Conservation (phyloP, 2,888 invertebrate genomes). For the Drosophila falleni region DNA sequence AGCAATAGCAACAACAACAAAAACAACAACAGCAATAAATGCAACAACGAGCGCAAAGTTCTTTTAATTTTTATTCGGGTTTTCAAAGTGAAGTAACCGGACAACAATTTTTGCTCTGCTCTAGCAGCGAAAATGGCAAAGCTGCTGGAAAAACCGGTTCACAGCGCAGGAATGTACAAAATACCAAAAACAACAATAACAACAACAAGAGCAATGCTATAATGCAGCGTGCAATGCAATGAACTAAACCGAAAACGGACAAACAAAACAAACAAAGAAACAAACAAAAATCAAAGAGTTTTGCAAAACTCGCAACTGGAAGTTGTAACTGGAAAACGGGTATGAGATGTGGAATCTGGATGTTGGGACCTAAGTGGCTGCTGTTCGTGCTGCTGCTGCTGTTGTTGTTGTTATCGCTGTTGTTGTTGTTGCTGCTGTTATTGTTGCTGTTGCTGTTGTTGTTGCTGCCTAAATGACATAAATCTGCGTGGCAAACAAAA, state of each 20-base stretch:
- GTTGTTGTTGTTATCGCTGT: background rate
- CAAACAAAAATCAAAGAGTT: constrained; percentile 55
- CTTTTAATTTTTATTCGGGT: constrained; percentile 41
- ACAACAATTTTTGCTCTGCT: constrained; percentile 66
- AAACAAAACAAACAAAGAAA: constrained; percentile 41
- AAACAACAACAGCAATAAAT: background rate
- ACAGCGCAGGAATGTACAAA: constrained; percentile 68
- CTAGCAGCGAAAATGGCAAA: constrained; percentile 58
- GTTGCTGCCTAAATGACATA: constrained; percentile 63
- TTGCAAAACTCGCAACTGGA: constrained; percentile 41
- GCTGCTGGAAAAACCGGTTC: constrained; percentile 72
- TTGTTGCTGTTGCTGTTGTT: constrained; percentile 16
- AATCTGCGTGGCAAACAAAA: constrained; percentile 76
- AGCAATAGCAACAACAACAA: background rate
- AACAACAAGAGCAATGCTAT: constrained; percentile 40
- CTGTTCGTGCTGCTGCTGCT: constrained; percentile 16
- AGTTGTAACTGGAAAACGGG: constrained; percentile 46
- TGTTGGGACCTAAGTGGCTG: constrained; percentile 27
- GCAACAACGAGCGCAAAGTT: constrained; percentile 11
- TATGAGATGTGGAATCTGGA: constrained; percentile 33
- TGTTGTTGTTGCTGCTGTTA: background rate
- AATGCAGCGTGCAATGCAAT: constrained; percentile 47
- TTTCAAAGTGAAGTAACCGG: constrained; percentile 68
- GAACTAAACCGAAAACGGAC: constrained; percentile 51
- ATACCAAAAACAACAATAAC: constrained; percentile 27